Conservation (phyloP, 2,888 invertebrate genomes). For the Drosophila affinis region DNA sequence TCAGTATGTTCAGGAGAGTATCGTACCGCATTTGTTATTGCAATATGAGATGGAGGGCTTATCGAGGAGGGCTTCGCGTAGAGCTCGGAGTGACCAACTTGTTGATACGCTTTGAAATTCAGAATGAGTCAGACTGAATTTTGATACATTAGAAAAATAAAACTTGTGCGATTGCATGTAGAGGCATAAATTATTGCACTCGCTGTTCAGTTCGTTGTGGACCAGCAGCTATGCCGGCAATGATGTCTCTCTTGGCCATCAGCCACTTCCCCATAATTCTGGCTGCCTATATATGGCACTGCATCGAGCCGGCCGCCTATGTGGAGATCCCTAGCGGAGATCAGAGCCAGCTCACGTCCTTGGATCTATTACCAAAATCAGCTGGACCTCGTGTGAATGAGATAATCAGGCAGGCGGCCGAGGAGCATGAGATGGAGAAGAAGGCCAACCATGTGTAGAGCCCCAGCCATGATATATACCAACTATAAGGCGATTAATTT, state of each 20-base stretch:
- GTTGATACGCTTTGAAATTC: too few species aligned
- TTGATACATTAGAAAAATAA: conserved; percentile 7
- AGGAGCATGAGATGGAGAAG: conserved; percentile 53
- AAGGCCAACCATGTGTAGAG: conserved; percentile 24
- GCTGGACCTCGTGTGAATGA: conserved; percentile 31
- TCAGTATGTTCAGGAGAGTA: too few species aligned
- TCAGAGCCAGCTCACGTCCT: not conserved
- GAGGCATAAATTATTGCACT: not conserved
- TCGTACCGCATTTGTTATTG: too few species aligned
- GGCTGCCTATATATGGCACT: conserved; percentile 29
- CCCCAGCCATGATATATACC: not conserved
- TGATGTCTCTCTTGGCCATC: not conserved
- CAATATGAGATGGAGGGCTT: too few species aligned
- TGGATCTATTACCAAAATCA: conserved; percentile 21
- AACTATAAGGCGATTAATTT: not conserved
- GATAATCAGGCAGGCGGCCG: conserved; percentile 57
- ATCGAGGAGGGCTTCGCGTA: too few species aligned
- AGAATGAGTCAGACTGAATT: conserved; percentile 3
- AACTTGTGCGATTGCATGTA: not conserved
- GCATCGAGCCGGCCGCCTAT: conserved; percentile 57
- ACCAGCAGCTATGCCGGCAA: conserved; percentile 10
- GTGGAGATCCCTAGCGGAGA: conserved; percentile 45
- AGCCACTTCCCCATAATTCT: conserved; percentile 20
- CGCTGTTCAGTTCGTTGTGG: conserved; percentile 37
- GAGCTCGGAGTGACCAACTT: too few species aligned